These are phyloP conservation scores for Mastomys coucha DNA, from an alignment of 2,113 vertebrate genomes.

Conservation along the genomic window DNA sequence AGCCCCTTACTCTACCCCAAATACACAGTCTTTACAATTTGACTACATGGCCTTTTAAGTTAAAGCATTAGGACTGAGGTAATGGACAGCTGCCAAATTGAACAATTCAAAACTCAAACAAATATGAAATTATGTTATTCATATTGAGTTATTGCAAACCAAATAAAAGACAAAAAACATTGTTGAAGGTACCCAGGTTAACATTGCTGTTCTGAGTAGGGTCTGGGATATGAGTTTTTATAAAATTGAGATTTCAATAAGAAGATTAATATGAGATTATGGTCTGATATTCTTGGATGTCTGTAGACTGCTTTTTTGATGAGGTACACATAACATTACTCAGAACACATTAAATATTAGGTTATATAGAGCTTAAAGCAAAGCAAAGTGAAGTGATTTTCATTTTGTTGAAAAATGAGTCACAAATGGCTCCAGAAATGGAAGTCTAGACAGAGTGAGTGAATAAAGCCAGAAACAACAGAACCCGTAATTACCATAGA, in stretches of 20 bases:
- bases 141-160: constrained; percentile 14
- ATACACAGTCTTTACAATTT: constrained; percentile 7
- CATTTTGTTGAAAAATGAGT: constrained; percentile 62
- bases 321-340: not conserved
- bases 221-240: not conserved
- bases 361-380: constrained; percentile 54
- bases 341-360: constrained; percentile 60
- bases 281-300: not conserved
- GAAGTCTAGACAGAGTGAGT: constrained; percentile 53
- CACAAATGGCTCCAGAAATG: constrained; percentile 62
- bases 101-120: constrained; percentile 24
- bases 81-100: not conserved
- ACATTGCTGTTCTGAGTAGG: not conserved
- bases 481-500: not conserved
- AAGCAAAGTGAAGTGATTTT: constrained; percentile 67
- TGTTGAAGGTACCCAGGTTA: constrained; percentile 9
- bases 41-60: not conserved
- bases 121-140: not conserved
- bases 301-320: constrained; percentile 7
- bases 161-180: constrained; percentile 23
- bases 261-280: constrained; percentile 33
- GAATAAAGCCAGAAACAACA: not conserved
- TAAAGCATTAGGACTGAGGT: not conserved
- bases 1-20: not conserved
- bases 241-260: not conserved